Conservation (phyloP, 2,797 vertebrate genomes). For the Trematomus bernacchii region DNA sequence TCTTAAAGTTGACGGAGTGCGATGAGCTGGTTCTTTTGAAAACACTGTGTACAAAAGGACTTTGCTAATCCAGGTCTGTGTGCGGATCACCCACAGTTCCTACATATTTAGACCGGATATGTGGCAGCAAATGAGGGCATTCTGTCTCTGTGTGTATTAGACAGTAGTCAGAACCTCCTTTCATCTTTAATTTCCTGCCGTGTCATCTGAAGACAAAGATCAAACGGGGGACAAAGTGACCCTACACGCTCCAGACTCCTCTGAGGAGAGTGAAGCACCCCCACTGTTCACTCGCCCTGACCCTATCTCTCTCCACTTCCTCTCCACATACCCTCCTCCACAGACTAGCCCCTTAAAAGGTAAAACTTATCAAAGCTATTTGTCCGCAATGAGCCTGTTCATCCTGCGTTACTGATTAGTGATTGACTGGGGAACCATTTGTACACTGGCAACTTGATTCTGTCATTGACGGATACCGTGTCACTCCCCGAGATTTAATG, state of each 20-base stretch:
- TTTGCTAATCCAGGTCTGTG: conserved; percentile 45
- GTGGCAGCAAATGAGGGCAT: conserved; percentile 73
- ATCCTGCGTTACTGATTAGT: conserved; percentile 79
- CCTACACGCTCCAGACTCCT: conserved; percentile 78
- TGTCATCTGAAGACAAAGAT: conserved; percentile 85
- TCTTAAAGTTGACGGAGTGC: conserved; percentile 22
- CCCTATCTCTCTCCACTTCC: conserved; percentile 68
- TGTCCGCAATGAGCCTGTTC: conserved; percentile 76
- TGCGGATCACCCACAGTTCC: conserved; percentile 41
- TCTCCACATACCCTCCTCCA: conserved; percentile 64
- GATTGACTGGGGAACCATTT: conserved; percentile 73
- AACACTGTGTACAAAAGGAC: conserved; percentile 32
- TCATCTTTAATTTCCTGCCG: conserved; percentile 88
- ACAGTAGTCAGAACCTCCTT: conserved; percentile 83
- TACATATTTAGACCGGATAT: conserved; percentile 60
- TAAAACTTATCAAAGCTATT: conserved; percentile 75
- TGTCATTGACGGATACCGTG: conserved; percentile 67
- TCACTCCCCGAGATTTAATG: conserved; percentile 72
- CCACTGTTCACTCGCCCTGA: conserved; percentile 60
- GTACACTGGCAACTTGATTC: conserved; percentile 67
- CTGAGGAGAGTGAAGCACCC: conserved; percentile 62
- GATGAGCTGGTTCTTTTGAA: conserved; percentile 16
- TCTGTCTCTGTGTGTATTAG: conserved; percentile 81
- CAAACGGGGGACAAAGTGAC: conserved; percentile 87
- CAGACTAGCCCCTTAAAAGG: conserved; percentile 56